phyloP scores from a whole-genome alignment of 2,888 invertebrate genomes.

The Uropetala carovei region DNA sequence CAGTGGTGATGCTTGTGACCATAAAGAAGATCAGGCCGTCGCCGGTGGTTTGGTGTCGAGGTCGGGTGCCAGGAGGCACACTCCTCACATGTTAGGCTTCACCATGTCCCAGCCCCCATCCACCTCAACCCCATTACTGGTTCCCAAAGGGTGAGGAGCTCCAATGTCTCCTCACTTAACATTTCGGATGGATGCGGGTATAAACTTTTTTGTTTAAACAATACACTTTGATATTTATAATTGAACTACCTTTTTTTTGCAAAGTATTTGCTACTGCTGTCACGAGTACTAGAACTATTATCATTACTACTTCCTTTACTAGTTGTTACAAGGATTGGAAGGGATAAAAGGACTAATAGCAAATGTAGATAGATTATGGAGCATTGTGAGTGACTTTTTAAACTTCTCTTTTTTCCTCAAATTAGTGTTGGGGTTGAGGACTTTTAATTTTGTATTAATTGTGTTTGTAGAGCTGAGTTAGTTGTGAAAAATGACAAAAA shows the following conservation, averaged over 20 bases:
- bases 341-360: slow-evolving; percentile 62
- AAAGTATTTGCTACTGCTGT: slow-evolving; percentile 63
- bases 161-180: slow-evolving; percentile 65
- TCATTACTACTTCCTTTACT: slow-evolving; percentile 63
- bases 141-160: slow-evolving; percentile 61
- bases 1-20: slow-evolving; percentile 30
- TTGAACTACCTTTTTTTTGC: slow-evolving; percentile 64
- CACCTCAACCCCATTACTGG: slow-evolving; percentile 58
- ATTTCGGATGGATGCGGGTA: slow-evolving; percentile 69
- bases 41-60: slow-evolving; percentile 22
- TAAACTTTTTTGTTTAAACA: slow-evolving; percentile 65
- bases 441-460: slow-evolving; percentile 64
- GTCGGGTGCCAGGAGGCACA: slow-evolving; percentile 52
- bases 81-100: slow-evolving; percentile 47
- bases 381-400: slow-evolving; percentile 60
- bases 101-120: slow-evolving; percentile 54
- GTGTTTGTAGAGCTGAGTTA: slow-evolving; percentile 62
- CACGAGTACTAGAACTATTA: slow-evolving; percentile 48
- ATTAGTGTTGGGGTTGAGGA: slow-evolving; percentile 62
- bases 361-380: slow-evolving; percentile 59
- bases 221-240: slow-evolving; percentile 64
- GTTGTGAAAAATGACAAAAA: slow-evolving; percentile 59
- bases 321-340: slow-evolving; percentile 62
- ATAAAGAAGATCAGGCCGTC: slow-evolving; percentile 16
- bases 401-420: slow-evolving; percentile 62